Evolutionary conservation across 2,888 invertebrate genomes (phyloP).

Genomic region (Xylota segnis): DNA sequence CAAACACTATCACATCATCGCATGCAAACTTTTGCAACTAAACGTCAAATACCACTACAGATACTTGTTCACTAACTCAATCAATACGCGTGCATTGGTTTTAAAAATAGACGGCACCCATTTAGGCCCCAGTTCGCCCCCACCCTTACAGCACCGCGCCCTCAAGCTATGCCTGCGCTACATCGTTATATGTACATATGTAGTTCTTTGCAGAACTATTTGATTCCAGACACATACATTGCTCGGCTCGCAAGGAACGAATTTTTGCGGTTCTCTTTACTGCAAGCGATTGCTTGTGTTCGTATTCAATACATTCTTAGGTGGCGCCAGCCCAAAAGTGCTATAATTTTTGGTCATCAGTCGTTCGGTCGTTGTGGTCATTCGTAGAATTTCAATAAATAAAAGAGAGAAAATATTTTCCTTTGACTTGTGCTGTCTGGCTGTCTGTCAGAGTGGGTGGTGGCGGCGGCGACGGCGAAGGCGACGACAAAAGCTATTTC

Average conservation of each 20-base stretch:
- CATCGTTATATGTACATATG: no score
- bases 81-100: conserved; percentile 75
- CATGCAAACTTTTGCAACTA: conserved; percentile 56
- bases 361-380: conserved; percentile 40
- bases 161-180: conserved; percentile 9
- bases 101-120: conserved; percentile 76
- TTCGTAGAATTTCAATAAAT: conserved; percentile 32
- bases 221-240: not conserved
- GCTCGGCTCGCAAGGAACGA: conserved; percentile 44
- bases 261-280: conserved; percentile 65
- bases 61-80: conserved; percentile 55
- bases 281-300: conserved; percentile 48
- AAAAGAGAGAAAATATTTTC: conserved; percentile 3
- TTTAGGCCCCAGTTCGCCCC: conserved; percentile 64
- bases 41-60: conserved; percentile 59
- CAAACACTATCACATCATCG: conserved; percentile 47
- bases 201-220: conserved; percentile 50
- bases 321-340: conserved; percentile 66
- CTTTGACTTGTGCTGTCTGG: conserved; percentile 14
- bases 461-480: conserved; percentile 1
- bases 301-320: conserved; percentile 29
- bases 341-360: conserved; percentile 60
- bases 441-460: not conserved
- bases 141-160: conserved; percentile 52
- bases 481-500: conserved; percentile 8